Evolutionary conservation across 2,888 invertebrate genomes (phyloP).

Genomic region (Troides oblongomaculatus): DNA sequence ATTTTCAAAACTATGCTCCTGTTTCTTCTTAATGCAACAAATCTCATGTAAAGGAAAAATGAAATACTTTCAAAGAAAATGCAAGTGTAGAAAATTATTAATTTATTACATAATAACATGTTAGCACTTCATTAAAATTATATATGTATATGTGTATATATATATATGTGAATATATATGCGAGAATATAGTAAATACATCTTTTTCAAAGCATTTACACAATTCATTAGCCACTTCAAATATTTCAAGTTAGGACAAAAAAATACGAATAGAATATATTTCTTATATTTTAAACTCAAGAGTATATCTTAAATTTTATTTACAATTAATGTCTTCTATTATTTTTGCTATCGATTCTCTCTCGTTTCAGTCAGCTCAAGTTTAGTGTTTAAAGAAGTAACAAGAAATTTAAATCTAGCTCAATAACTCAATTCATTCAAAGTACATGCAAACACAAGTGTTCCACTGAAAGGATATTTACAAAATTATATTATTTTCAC

Average conservation of each 20-base stretch:
- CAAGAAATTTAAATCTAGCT: not conserved
- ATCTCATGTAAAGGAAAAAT: not conserved
- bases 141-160: too few species aligned
- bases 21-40: not conserved
- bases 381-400: constrained; percentile 4
- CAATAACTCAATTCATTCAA: constrained; percentile 3
- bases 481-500: constrained; percentile 21
- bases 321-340: constrained; percentile 14
- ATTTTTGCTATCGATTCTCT: constrained; percentile 24
- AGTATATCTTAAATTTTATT: constrained; percentile 11
- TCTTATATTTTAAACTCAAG: not conserved
- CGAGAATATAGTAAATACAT: constrained; percentile 19
- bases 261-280: not conserved
- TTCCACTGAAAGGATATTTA: constrained; percentile 6
- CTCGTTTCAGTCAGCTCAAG: constrained; percentile 24
- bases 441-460: constrained; percentile 14
- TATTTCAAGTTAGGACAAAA: not conserved
- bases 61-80: constrained; percentile 9
- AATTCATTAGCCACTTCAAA: not conserved
- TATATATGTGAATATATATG: not conserved
- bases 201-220: constrained; percentile 9
- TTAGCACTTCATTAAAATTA: constrained; percentile 23
- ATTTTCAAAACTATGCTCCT: too few species aligned
- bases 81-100: constrained; percentile 17
- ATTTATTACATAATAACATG: constrained; percentile 24